Conservation (phyloP, 2,113 vertebrate genomes). For the Himantopus leucocephalus region DNA sequence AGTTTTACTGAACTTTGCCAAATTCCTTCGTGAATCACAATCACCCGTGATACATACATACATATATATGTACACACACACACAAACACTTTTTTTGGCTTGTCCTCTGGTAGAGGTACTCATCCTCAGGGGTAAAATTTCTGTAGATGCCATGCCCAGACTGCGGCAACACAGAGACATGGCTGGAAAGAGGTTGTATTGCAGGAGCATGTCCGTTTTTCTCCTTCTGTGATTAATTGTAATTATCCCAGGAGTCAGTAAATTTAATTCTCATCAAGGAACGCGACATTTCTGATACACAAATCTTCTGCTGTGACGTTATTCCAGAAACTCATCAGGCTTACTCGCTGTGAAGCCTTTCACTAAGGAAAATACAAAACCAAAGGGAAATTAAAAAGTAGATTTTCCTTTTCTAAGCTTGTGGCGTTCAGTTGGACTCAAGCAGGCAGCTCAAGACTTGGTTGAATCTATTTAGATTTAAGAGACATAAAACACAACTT, state of each 20-base stretch:
- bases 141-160: neutral
- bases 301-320: neutral
- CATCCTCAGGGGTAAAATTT: too few relatives aligned
- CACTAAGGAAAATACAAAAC: neutral
- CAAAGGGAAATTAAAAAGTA: neutral
- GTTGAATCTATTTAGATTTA: constrained; percentile 41
- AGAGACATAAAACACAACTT: constrained; percentile 54
- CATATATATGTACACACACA: too few relatives aligned
- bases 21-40: neutral
- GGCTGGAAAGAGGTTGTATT: neutral
- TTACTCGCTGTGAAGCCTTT: neutral
- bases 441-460: constrained; percentile 23
- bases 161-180: neutral
- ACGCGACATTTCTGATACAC: neutral
- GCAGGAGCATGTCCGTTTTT: neutral
- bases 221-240: neutral
- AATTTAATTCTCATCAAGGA: neutral
- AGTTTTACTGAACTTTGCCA: neutral
- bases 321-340: neutral
- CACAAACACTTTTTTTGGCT: neutral
- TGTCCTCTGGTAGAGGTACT: neutral
- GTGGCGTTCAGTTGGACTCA: neutral
- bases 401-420: neutral
- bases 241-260: neutral
- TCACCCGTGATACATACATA: neutral